Conservation (phyloP, 2,113 vertebrate species). For the Thamnaconus septentrionalis region DNA sequence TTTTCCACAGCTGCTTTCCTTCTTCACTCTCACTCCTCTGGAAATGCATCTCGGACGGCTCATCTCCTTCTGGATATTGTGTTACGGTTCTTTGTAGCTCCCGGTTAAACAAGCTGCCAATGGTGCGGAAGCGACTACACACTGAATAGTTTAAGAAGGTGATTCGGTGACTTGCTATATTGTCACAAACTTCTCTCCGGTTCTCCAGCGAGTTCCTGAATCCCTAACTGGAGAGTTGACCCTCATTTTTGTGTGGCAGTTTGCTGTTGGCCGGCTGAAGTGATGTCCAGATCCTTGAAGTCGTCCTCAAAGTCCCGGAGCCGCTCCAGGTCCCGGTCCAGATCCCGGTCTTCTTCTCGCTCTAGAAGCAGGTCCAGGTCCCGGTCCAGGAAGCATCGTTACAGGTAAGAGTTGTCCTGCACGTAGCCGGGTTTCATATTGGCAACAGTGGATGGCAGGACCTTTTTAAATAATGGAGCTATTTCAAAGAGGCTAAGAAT, state of each 20-base stretch:
- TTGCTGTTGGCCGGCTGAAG: constrained; percentile 59
- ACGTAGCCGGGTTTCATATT: background rate
- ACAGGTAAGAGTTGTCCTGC: constrained; percentile 76
- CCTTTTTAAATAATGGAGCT: background rate
- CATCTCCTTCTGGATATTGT: constrained; percentile 17
- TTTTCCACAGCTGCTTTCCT: constrained; percentile 38
- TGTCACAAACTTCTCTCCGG: too few relatives aligned
- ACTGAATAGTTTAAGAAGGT: too few relatives aligned
- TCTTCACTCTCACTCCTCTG: constrained; percentile 13
- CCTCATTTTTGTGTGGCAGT: constrained; percentile 46
- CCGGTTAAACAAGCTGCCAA: background rate
- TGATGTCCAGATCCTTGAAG: constrained; percentile 93
- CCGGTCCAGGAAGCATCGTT: constrained; percentile 88
- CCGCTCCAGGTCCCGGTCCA: constrained; percentile 77
- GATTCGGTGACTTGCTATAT: too few relatives aligned
- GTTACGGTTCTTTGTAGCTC: constrained; percentile 10
- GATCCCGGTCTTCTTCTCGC: constrained; percentile 87
- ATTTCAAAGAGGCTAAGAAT: background rate
- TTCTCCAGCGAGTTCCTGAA: too few relatives aligned
- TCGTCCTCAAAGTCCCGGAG: constrained; percentile 92
- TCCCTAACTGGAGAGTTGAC: too few relatives aligned
- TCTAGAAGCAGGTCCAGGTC: constrained; percentile 85
- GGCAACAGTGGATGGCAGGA: too few relatives aligned
- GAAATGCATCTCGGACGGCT: constrained; percentile 9
- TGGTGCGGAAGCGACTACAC: too few relatives aligned